Percentiles rank a stretch among this genome's conserved stretches.
Evolutionary conservation across 35 echinoderm and acorn worm genomes (phyloP).

Genomic region (Heliocidaris tuberculata): DNA sequence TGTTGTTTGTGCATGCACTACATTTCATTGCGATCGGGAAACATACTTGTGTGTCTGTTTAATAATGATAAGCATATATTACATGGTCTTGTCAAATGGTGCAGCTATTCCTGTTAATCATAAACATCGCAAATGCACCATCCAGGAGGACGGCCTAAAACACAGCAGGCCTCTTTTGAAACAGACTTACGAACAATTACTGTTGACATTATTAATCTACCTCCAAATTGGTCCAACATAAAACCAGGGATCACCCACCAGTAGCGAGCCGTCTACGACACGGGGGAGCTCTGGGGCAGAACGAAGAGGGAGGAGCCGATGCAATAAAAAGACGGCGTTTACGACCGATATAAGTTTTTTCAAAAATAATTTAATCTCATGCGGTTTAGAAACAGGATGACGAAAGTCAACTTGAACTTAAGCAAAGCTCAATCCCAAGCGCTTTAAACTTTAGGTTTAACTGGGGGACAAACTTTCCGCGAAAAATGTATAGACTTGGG

Average conservation of each 20-base stretch:
- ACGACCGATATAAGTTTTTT: not conserved
- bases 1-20: not conserved
- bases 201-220: constrained; percentile 18
- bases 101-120: not conserved
- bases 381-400: not conserved
- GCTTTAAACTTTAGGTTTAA: not conserved
- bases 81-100: not conserved
- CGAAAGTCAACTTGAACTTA: not conserved
- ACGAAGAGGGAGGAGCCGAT: not conserved
- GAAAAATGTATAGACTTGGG: not conserved
- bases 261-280: not conserved
- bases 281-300: not conserved
- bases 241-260: not conserved
- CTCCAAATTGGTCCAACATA: not conserved
- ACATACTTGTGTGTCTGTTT: not conserved
- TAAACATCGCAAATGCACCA: not conserved
- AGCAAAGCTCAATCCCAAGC: not conserved
- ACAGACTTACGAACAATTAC: not conserved
- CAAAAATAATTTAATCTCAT: constrained; percentile 6
- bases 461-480: not conserved
- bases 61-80: not conserved
- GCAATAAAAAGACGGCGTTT: not conserved
- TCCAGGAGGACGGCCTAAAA: not conserved
- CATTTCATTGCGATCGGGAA: not conserved
- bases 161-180: not conserved